phyloP scores from a whole-genome alignment of 2,113 vertebrate genomes.

The Lipotes vexillifer region DNA sequence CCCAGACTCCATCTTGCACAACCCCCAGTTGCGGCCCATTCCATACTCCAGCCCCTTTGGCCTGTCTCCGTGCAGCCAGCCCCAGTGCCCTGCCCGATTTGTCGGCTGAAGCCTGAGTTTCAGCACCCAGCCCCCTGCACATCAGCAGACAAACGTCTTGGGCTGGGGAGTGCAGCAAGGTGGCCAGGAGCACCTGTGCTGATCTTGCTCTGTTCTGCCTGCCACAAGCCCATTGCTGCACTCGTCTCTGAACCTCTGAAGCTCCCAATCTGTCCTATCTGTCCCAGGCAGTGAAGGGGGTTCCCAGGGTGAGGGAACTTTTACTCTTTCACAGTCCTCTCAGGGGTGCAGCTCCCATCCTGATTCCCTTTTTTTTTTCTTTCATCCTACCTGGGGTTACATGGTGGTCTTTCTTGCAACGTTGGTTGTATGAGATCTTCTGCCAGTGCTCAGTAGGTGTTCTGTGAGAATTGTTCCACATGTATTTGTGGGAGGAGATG shows the following conservation, averaged over 20 bases:
- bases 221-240: not conserved
- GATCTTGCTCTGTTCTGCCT: not conserved
- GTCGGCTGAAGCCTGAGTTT: not conserved
- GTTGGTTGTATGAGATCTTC: not conserved
- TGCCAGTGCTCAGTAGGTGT: not conserved
- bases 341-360: not conserved
- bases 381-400: not conserved
- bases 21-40: not conserved
- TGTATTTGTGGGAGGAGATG: not conserved
- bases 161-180: not conserved
- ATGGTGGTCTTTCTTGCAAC: not conserved
- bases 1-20: not conserved
- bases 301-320: not conserved
- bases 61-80: not conserved
- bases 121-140: not conserved
- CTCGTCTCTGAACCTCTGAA: not conserved
- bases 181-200: not conserved
- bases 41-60: too few species aligned
- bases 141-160: not conserved
- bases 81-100: not conserved
- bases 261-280: not conserved
- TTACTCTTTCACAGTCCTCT: not conserved
- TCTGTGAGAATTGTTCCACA: not conserved
- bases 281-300: not conserved
- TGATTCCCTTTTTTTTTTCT: not conserved